Conservation (phyloP, 2,113 vertebrate genomes). For the Caloenas nicobarica region DNA sequence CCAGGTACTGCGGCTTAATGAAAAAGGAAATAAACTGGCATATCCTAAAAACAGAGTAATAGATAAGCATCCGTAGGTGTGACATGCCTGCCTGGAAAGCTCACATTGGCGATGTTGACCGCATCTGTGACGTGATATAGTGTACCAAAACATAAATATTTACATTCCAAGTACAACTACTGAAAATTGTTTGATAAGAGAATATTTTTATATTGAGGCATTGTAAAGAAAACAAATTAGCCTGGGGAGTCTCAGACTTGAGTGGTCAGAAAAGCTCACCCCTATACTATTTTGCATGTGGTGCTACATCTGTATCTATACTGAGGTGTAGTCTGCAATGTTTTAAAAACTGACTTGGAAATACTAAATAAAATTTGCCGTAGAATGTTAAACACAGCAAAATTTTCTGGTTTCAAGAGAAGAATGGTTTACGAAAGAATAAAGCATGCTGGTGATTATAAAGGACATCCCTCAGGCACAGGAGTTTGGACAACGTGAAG, state of each 20-base stretch:
- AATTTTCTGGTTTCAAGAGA: neutral
- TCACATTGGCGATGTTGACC: neutral
- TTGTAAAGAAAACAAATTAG: neutral
- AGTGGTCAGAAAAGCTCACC: neutral
- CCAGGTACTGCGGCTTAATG: neutral
- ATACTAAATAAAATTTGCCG: neutral
- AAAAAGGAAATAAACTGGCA: neutral
- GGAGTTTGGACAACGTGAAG: neutral
- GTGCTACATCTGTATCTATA: neutral
- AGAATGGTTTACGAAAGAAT: neutral
- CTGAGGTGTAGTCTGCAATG: neutral
- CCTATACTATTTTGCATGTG: neutral
- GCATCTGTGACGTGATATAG: neutral
- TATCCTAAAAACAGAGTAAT: neutral
- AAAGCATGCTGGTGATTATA: neutral
- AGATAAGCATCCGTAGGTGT: neutral
- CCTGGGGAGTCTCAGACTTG: neutral
- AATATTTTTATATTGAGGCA: neutral
- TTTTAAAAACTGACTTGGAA: neutral
- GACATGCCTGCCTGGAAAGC: neutral
- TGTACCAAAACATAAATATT: neutral
- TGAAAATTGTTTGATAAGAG: neutral
- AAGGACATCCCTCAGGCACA: neutral
- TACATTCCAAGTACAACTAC: neutral
- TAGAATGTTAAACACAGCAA: neutral